Conservation (phyloP, 2,888 invertebrate genomes). For the Amblyteles armatorius region DNA sequence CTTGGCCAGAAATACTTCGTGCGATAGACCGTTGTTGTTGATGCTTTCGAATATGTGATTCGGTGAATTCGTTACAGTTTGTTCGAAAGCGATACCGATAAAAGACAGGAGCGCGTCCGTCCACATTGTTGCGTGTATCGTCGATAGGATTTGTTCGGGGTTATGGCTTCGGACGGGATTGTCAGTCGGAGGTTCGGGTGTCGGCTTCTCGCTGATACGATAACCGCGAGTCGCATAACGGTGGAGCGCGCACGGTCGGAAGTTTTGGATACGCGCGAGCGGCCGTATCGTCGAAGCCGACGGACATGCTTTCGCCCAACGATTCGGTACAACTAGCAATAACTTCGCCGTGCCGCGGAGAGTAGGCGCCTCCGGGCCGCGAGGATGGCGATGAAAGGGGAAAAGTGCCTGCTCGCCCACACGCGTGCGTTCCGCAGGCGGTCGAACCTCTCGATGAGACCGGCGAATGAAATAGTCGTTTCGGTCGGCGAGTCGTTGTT, state of each 20-base stretch:
- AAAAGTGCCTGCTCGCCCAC: conserved; percentile 6
- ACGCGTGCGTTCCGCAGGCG: conserved; percentile 22
- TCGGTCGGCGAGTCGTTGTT: conserved; percentile 66
- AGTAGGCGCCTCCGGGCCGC: neutral
- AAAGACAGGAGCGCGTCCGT: neutral
- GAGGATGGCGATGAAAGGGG: neutral
- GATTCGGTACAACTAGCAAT: conserved; percentile 5
- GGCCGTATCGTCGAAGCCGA: conserved; percentile 28
- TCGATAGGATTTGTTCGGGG: neutral
- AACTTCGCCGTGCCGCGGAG: neutral
- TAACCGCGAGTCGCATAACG: conserved; percentile 5
- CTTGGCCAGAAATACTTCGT: neutral
- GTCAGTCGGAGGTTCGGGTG: neutral
- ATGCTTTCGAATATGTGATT: neutral
- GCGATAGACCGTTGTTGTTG: neutral
- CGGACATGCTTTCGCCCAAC: conserved; percentile 16
- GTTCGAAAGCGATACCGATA: neutral
- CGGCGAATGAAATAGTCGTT: conserved; percentile 70
- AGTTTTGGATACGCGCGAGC: conserved; percentile 29
- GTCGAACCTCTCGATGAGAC: conserved; percentile 24
- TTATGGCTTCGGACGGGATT: conserved; percentile 9
- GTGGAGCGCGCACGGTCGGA: neutral
- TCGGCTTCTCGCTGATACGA: conserved; percentile 5
- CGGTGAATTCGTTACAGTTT: neutral
- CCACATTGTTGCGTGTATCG: neutral